Conservation (phyloP, 2,797 vertebrate genomes). For the Periparus ater region DNA sequence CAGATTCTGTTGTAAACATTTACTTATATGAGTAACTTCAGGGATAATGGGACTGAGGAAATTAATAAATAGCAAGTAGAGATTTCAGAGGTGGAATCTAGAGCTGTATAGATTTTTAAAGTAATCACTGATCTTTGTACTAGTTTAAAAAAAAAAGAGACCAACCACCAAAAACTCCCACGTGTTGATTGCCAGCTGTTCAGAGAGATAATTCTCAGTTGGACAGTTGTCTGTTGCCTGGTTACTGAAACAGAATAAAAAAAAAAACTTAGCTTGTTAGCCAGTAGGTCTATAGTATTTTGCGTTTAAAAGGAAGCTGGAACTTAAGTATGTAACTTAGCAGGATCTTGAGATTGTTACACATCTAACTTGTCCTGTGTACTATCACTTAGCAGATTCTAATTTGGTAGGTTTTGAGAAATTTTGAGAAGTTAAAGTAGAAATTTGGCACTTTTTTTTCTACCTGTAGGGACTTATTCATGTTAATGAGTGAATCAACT, state of each 20-base stretch:
- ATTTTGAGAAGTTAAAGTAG: not conserved
- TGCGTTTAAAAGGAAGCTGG: conserved; percentile 48
- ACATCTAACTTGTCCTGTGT: not conserved
- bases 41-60: not conserved
- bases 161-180: not conserved
- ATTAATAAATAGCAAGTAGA: not conserved
- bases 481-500: not conserved
- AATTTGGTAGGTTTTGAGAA: not conserved
- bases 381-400: not conserved
- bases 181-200: conserved; percentile 63
- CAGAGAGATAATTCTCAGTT: conserved; percentile 66
- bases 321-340: not conserved
- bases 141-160: not conserved
- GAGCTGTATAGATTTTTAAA: not conserved
- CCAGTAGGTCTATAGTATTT: conserved; percentile 27
- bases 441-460: not conserved
- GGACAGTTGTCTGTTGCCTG: conserved; percentile 63
- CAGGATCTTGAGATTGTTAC: not conserved
- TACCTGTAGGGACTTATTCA: not conserved
- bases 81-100: not conserved
- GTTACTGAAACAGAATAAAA: conserved; percentile 51
- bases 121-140: not conserved
- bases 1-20: not conserved
- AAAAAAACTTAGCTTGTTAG: conserved; percentile 50
- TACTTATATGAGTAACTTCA: not conserved